Evolutionary conservation across 2,797 vertebrate species (phyloP).

Genomic region (Emys orbicularis): DNA sequence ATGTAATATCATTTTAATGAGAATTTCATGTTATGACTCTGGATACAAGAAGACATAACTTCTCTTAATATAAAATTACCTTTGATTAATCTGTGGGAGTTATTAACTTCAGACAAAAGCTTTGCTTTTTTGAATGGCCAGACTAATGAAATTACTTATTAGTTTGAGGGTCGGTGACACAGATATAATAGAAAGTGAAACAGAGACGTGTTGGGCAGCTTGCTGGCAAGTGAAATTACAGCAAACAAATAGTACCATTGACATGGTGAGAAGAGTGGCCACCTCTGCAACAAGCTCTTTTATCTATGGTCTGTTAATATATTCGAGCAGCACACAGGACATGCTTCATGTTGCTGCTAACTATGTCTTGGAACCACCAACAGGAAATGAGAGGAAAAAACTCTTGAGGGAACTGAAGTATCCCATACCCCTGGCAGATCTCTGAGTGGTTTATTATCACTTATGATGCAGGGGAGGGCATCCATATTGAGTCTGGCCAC

Average conservation of each 20-base stretch:
- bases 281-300: slow-evolving; percentile 45
- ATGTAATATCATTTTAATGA: slow-evolving; percentile 79
- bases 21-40: slow-evolving; percentile 75
- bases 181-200: slow-evolving; percentile 57
- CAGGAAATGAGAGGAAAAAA: neutral
- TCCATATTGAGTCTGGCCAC: too few species aligned
- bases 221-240: slow-evolving; percentile 60
- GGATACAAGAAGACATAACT: slow-evolving; percentile 76
- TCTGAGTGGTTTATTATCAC: neutral
- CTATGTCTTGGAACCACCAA: slow-evolving; percentile 6
- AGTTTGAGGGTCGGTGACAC: slow-evolving; percentile 65
- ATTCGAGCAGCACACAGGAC: neutral
- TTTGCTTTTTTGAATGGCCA: slow-evolving; percentile 70
- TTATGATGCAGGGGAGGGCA: neutral
- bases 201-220: slow-evolving; percentile 46
- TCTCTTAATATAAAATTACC: slow-evolving; percentile 74
- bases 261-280: neutral
- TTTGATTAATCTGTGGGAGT: slow-evolving; percentile 79
- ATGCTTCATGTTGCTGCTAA: slow-evolving; percentile 15
- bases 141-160: slow-evolving; percentile 72
- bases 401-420: slow-evolving; percentile 23
- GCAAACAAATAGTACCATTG: slow-evolving; percentile 43
- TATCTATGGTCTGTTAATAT: neutral
- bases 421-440: neutral
- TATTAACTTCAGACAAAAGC: slow-evolving; percentile 77